Base-by-base conservation (phyloP, 2,113 vertebrate genomes). In the Melanocharis versteri region DNA sequence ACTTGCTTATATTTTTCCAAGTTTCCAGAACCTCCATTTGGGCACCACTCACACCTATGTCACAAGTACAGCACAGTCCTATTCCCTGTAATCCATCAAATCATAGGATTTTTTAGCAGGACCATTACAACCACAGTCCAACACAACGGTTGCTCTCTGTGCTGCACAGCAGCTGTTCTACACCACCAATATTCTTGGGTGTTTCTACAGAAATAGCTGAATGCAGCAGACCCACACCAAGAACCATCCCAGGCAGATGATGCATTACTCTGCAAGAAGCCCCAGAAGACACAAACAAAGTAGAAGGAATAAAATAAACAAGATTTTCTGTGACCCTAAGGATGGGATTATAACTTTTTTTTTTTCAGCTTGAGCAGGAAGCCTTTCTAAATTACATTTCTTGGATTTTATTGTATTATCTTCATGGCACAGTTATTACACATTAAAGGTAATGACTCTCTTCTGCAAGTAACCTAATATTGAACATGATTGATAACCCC, bases 381-480 rank as follows among this genome's bases (percentile, higher is more conserved):
- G 95, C 96, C 96, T 93, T 93, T 90, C 91, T 95, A 97, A 98
- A 98, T 98, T 97, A 94, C 94, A 97, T 98, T 97, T 97, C 96
- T 97, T 86, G 15, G 85, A 94, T 97, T 97, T 97, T 97, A 98
- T 98, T 95, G 81, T 96, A 97, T 98, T 98, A 98, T 91, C 96
- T 97, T 97, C 91, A 93, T 94, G 93, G 96, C 93, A 87, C 96
- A 90, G 98, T 97, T 98, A 98, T 98, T 98, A 98, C 97, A 97
- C 96, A 97, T 97, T 98, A 96, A 98, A 97, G 97, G 94, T 97
- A 98, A 98, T 97, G 97, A 97, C 96, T 97, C 94, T 95, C 94
- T 95, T 97, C 97, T 97, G 87, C 93, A 94, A 97, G 97, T 98
- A 97, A 98, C 96, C 95, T 96, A 97, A 98, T 97, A 97, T 42